These are phyloP conservation scores for Dynastes maya DNA, from an alignment of 2,888 invertebrate genomes.

Conservation along the genomic window DNA sequence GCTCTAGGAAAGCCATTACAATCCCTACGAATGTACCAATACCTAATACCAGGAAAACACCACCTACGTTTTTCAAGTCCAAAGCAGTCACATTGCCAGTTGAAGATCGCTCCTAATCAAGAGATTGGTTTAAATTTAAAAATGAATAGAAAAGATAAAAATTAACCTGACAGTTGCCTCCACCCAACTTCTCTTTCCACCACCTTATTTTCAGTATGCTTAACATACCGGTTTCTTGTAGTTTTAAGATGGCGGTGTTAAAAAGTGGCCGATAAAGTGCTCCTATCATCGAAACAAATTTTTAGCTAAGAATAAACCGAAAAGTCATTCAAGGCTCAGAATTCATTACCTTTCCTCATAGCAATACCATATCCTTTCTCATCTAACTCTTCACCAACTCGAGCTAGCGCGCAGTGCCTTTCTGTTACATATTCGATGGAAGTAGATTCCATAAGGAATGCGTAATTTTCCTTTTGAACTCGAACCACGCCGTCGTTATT, in stretches of 20 bases:
- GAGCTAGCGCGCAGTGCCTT: constrained; percentile 82
- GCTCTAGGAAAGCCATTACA: constrained; percentile 80
- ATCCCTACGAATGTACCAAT: constrained; percentile 79
- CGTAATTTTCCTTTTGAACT: constrained; percentile 74
- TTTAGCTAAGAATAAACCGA: constrained; percentile 8
- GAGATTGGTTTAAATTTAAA: constrained; percentile 54
- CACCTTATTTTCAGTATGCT: constrained; percentile 87
- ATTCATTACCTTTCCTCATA: constrained; percentile 80
- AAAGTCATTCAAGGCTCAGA: too few species aligned
- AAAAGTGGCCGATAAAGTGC: constrained; percentile 84
- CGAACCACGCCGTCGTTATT: constrained; percentile 80
- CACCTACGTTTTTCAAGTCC: constrained; percentile 86
- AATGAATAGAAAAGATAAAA: too few species aligned
- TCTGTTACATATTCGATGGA: constrained; percentile 89
- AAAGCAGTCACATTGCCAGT: constrained; percentile 73
- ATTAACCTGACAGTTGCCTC: constrained; percentile 69
- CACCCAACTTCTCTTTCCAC: constrained; percentile 91
- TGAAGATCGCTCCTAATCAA: constrained; percentile 65
- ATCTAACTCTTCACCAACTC: constrained; percentile 83
- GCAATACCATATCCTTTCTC: constrained; percentile 92
- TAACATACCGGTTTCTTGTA: constrained; percentile 89
- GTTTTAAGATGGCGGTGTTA: constrained; percentile 85
- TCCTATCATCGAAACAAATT: constrained; percentile 69
- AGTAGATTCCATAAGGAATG: constrained; percentile 92
- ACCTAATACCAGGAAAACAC: constrained; percentile 86